phyloP scores from a whole-genome alignment of 2,113 vertebrate genomes.

The Pseudois nayaur region DNA sequence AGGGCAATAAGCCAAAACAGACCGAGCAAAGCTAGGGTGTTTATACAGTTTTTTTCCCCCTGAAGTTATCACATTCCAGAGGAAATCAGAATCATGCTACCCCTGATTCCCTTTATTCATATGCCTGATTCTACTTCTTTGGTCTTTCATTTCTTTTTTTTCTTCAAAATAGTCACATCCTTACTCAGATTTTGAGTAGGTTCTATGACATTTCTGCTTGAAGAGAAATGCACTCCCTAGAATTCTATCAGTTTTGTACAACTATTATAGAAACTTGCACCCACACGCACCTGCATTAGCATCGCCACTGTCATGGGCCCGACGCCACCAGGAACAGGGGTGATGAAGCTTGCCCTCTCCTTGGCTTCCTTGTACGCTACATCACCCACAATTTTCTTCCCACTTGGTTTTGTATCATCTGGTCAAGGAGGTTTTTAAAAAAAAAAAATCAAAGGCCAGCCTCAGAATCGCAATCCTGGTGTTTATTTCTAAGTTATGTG shows the following conservation, averaged over 20 bases:
- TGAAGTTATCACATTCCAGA: background rate
- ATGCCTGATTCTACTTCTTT: background rate
- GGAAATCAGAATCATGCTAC: background rate
- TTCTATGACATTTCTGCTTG: background rate
- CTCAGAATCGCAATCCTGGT: background rate
- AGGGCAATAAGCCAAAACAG: background rate
- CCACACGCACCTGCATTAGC: constrained; percentile 91
- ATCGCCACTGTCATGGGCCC: constrained; percentile 99
- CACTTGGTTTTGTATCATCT: constrained; percentile 91
- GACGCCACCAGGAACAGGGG: constrained; percentile 96
- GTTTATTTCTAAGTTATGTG: background rate
- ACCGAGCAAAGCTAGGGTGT: background rate
- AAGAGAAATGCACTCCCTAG: background rate
- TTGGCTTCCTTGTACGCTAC: constrained; percentile 90
- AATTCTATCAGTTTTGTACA: background rate
- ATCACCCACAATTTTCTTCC: constrained; percentile 93
- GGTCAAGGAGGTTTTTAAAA: constrained; percentile 16
- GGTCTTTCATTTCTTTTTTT: background rate
- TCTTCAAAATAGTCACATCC: background rate
- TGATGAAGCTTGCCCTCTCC: constrained; percentile 92
- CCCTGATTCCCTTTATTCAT: background rate
- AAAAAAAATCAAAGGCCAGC: background rate
- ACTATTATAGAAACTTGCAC: background rate
- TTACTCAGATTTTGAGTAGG: background rate
- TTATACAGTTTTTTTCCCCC: background rate